Conservation (phyloP, 2,113 vertebrate species). For the Toxotes jaculatrix region DNA sequence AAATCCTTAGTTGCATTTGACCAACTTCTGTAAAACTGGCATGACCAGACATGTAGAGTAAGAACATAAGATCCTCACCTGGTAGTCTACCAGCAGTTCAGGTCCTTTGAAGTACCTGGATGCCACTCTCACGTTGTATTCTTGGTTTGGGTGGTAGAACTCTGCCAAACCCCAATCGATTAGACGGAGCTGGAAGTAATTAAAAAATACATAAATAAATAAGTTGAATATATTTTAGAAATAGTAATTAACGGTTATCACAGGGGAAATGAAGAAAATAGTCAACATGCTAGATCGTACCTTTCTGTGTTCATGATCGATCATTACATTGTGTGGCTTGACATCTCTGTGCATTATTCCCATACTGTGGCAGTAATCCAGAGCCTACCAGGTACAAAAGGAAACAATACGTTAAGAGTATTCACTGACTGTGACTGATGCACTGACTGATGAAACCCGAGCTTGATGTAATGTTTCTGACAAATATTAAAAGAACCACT, state of each 20-base stretch:
- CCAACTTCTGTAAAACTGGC: background rate
- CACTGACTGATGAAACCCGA: background rate
- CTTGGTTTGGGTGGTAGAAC: conserved; percentile 91
- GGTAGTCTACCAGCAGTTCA: conserved; percentile 90
- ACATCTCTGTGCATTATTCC: conserved; percentile 92
- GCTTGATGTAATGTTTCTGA: background rate
- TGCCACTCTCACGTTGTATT: conserved; percentile 90
- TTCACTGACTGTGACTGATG: background rate
- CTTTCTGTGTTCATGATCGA: conserved; percentile 92
- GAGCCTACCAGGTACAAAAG: conserved; percentile 65
- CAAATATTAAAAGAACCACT: background rate
- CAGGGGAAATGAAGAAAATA: background rate
- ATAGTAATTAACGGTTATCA: background rate
- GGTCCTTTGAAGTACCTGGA: conserved; percentile 92
- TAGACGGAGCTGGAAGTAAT: conserved; percentile 84
- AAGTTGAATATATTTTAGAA: background rate
- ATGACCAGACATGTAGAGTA: background rate
- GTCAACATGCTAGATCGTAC: conserved; percentile 63
- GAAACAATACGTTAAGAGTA: background rate
- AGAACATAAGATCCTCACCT: conserved; percentile 75
- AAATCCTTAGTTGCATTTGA: background rate
- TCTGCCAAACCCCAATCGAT: conserved; percentile 93
- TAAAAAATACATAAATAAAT: background rate
- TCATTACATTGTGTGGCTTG: conserved; percentile 93
- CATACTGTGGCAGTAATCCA: conserved; percentile 90